Evolutionary conservation across 37 sponge, comb jelly and placozoan species (phyloP), one percentile per base, ranked within the genome.

Genomic region (Halichondria panicea): DNA sequence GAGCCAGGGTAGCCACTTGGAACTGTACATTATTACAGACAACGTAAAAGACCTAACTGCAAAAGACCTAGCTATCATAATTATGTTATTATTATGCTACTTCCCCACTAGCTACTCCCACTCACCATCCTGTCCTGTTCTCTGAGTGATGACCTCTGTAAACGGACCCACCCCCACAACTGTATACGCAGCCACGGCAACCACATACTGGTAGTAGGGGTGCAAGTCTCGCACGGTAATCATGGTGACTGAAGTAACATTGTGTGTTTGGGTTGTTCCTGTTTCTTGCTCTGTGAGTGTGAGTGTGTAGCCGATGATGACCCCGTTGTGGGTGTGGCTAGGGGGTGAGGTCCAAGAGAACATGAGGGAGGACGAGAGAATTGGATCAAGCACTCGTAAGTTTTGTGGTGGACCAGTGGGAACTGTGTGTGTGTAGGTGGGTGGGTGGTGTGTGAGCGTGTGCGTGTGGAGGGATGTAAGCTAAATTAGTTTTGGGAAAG

Each of bases 41-140:
- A n/a, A n/a, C n/a, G n/a, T n/a, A n/a, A n/a, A n/a, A n/a, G n/a
- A n/a, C n/a, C n/a, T n/a, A n/a, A n/a, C n/a, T n/a, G n/a, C n/a
- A n/a, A n/a, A n/a, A n/a, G n/a, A n/a, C n/a, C n/a, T n/a, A n/a
- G n/a, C n/a, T n/a, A n/a, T n/a, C n/a, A n/a, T n/a, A n/a, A n/a
- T n/a, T n/a, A n/a, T n/a, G n/a, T n/a, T n/a, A n/a, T n/a, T n/a
- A n/a, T n/a, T n/a, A n/a, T n/a, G n/a, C n/a, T n/a, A n/a, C n/a
- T n/a, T n/a, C n/a, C n/a, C n/a, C n/a, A n/a, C n/a, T n/a, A n/a
- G n/a, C n/a, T n/a, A n/a, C n/a, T n/a, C n/a, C n/a, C n/a, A 46
- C 83, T 48, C n/a, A 84, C 84, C 77, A 34, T 73, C 84, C 53
- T 69, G 40, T 9, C 61, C n/a, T 6, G 84, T 84, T 38, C 39